phyloP scores from a whole-genome alignment of 2,888 invertebrate genomes.

The Cosmorhoe ocellata region DNA sequence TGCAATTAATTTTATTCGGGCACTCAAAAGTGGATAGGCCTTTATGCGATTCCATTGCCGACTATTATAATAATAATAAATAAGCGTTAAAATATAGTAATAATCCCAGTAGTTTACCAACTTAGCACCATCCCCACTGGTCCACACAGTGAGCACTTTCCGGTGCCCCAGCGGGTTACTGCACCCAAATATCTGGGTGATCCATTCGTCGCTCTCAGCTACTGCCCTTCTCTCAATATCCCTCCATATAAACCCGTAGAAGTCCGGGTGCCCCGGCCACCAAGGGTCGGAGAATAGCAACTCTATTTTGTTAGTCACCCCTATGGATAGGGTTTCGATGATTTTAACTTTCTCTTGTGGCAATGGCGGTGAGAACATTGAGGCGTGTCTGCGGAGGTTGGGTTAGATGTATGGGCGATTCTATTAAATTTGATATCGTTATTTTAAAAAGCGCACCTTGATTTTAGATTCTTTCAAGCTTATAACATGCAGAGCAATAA shows the following conservation, averaged over 20 bases:
- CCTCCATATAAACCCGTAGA: slow-evolving; percentile 67
- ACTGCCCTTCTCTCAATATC: slow-evolving; percentile 33
- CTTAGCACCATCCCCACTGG: slow-evolving; percentile 43
- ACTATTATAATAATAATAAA: too few species aligned
- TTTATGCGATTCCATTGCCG: too few species aligned
- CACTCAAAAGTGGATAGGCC: too few species aligned
- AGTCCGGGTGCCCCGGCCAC: slow-evolving; percentile 75
- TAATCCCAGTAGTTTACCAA: slow-evolving; percentile 19
- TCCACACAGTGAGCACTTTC: slow-evolving; percentile 47
- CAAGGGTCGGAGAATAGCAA: slow-evolving; percentile 84
- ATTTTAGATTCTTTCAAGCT: too few species aligned
- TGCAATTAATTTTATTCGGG: too few species aligned
- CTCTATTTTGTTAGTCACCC: slow-evolving; percentile 86
- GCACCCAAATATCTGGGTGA: slow-evolving; percentile 40
- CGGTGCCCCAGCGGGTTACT: slow-evolving; percentile 37
- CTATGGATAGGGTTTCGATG: slow-evolving; percentile 83
- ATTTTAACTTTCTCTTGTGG: slow-evolving; percentile 76
- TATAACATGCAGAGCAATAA: too few species aligned
- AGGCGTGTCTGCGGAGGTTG: slow-evolving; percentile 70
- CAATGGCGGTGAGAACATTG: slow-evolving; percentile 81
- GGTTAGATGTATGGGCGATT: too few species aligned
- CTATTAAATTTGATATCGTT: too few species aligned
- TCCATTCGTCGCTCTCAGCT: slow-evolving; percentile 38
- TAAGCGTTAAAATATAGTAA: too few species aligned
- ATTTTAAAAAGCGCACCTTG: too few species aligned